A percentile compares a stretch with the other conserved stretches of the same genome.
Conservation (phyloP, 1,140 invertebrate genomes). For the Drosophila biarmipes region DNA sequence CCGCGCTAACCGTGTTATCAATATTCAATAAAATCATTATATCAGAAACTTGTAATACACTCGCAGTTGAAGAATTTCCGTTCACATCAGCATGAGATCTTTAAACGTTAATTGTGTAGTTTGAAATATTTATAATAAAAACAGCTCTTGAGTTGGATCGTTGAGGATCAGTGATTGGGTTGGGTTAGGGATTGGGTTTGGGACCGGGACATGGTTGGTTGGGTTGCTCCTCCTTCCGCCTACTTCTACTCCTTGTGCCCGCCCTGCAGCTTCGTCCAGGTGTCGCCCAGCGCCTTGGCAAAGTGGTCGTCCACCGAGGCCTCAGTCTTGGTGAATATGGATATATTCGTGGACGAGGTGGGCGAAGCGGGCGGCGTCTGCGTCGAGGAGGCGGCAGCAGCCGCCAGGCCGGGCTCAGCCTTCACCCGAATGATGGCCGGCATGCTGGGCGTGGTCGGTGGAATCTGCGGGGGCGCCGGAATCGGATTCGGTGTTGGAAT, state of each 20-base stretch:
- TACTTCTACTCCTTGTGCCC: slow-evolving; percentile 83
- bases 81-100: slow-evolving; percentile 79
- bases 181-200: slow-evolving; percentile 1
- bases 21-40: slow-evolving; percentile 75
- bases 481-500: slow-evolving; percentile 25
- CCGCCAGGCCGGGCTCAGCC: slow-evolving; percentile 73
- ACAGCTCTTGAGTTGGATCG: slow-evolving; percentile 70
- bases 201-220: neutral
- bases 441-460: slow-evolving; percentile 57
- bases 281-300: slow-evolving; percentile 97
- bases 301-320: slow-evolving; percentile 97
- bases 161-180: slow-evolving; percentile 9
- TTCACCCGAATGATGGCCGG: slow-evolving; percentile 77
- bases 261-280: slow-evolving; percentile 93
- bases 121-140: slow-evolving; percentile 70
- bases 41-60: slow-evolving; percentile 78
- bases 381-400: slow-evolving; percentile 57
- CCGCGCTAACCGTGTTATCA: slow-evolving; percentile 30
- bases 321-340: slow-evolving; percentile 85
- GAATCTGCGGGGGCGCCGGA: slow-evolving; percentile 13
- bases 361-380: slow-evolving; percentile 75
- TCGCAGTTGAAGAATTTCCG: slow-evolving; percentile 75
- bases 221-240: neutral
- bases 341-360: slow-evolving; percentile 71
- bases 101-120: slow-evolving; percentile 79